These are phyloP conservation scores for Phylloscopus collybita DNA, from an alignment of 2,797 vertebrate genomes.

Conservation along the genomic window DNA sequence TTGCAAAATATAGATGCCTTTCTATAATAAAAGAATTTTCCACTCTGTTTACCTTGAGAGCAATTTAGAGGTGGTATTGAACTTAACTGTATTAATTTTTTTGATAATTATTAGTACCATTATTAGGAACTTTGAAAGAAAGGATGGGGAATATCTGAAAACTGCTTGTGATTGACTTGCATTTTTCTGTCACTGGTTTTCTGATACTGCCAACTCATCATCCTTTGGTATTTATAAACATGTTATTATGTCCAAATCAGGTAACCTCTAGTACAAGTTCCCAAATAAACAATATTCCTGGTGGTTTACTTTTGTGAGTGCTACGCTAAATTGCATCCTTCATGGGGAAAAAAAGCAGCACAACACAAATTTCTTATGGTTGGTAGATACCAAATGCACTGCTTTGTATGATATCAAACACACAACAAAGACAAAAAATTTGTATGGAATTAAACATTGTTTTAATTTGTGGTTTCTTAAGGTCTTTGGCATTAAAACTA, in stretches of 20 bases:
- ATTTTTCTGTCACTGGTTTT: neutral
- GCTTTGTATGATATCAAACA: neutral
- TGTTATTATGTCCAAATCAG: neutral
- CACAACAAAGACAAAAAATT: neutral
- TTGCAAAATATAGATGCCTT: neutral
- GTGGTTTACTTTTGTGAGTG: neutral
- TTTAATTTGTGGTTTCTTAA: slow-evolving; percentile 40
- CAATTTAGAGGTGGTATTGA: neutral
- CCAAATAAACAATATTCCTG: neutral
- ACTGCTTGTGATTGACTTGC: neutral
- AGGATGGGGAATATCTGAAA: neutral
- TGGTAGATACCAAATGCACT: neutral
- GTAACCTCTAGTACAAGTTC: neutral
- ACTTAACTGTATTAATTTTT: neutral
- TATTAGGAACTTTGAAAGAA: neutral
- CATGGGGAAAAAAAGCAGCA: neutral
- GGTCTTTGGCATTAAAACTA: slow-evolving; percentile 41
- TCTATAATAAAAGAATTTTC: neutral
- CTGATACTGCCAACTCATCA: neutral
- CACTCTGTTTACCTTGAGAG: neutral
- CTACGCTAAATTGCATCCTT: neutral
- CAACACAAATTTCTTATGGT: neutral
- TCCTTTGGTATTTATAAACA: neutral
- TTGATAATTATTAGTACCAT: neutral
- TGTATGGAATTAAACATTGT: neutral